A percentile compares a stretch with the other conserved stretches of the same genome.
These are phyloP conservation scores for Triplophysa dalaica DNA, from an alignment of 2,113 vertebrate species.

Conservation along the genomic window DNA sequence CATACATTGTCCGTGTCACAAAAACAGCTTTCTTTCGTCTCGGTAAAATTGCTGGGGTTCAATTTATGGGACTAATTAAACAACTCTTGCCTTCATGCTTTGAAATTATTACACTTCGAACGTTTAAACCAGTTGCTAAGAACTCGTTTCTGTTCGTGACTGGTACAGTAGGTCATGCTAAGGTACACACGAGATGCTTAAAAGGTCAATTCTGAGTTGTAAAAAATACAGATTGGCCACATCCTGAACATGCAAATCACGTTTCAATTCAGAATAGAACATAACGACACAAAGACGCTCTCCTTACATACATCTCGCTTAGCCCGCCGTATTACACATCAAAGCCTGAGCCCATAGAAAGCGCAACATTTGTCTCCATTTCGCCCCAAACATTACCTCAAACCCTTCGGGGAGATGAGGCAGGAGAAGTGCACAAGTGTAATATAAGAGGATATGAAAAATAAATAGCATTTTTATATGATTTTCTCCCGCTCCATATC, in stretches of 20 bases:
- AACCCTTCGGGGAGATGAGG: background rate
- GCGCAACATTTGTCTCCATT: constrained; percentile 22
- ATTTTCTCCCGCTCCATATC: constrained; percentile 45
- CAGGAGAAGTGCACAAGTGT: constrained; percentile 35
- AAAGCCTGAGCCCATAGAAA: background rate
- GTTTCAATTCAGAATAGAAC: background rate
- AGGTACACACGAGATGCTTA: background rate
- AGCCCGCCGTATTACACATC: background rate
- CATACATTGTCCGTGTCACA: background rate
- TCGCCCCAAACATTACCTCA: constrained; percentile 19
- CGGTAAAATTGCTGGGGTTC: background rate
- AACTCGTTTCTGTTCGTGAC: background rate
- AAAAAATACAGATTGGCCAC: background rate
- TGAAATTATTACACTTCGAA: background rate
- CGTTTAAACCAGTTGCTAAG: background rate
- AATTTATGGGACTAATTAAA: background rate
- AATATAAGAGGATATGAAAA: constrained; percentile 50
- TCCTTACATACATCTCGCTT: constrained; percentile 23
- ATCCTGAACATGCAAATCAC: background rate
- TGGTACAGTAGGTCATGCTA: background rate
- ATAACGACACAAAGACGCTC: background rate
- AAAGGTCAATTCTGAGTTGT: background rate
- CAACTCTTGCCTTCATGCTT: background rate
- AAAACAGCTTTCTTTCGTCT: constrained; percentile 14
- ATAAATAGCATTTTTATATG: constrained; percentile 52